phyloP scores from a whole-genome alignment of 1,140 invertebrate species.

The Drosophila ercepeae region DNA sequence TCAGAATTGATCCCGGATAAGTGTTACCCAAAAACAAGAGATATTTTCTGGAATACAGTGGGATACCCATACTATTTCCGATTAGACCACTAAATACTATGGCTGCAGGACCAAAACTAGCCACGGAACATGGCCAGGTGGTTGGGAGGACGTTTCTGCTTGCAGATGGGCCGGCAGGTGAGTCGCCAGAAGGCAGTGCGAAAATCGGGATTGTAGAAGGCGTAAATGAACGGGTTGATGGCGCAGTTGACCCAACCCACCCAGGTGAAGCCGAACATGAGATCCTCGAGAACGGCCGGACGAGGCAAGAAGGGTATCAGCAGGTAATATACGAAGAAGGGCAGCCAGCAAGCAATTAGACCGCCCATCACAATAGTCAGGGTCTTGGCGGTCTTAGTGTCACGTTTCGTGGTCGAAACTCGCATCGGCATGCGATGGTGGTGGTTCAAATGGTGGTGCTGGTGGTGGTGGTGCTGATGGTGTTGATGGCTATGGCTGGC shows the following conservation, averaged over 20 bases:
- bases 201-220: conserved; percentile 92
- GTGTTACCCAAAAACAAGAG: no score
- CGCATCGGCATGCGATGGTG: conserved; percentile 83
- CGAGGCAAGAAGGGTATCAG: conserved; percentile 89
- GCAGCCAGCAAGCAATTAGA: conserved; percentile 95
- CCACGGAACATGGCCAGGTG: conserved; percentile 76
- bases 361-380: conserved; percentile 95
- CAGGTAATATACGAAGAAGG: conserved; percentile 94
- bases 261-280: conserved; percentile 94
- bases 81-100: neutral
- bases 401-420: conserved; percentile 88
- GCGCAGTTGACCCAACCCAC: conserved; percentile 96
- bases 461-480: conserved; percentile 34
- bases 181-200: conserved; percentile 92
- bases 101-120: conserved; percentile 18
- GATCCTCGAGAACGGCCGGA: conserved; percentile 85
- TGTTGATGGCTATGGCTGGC: conserved; percentile 1
- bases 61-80: neutral
- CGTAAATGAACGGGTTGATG: conserved; percentile 94
- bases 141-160: conserved; percentile 70
- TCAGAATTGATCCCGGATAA: no score
- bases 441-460: conserved; percentile 36
- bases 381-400: conserved; percentile 95
- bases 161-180: conserved; percentile 85
- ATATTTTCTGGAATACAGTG: no score